These are phyloP conservation scores for Andricus grossulariae DNA, from an alignment of 1,140 invertebrate genomes.

Conservation along the genomic window DNA sequence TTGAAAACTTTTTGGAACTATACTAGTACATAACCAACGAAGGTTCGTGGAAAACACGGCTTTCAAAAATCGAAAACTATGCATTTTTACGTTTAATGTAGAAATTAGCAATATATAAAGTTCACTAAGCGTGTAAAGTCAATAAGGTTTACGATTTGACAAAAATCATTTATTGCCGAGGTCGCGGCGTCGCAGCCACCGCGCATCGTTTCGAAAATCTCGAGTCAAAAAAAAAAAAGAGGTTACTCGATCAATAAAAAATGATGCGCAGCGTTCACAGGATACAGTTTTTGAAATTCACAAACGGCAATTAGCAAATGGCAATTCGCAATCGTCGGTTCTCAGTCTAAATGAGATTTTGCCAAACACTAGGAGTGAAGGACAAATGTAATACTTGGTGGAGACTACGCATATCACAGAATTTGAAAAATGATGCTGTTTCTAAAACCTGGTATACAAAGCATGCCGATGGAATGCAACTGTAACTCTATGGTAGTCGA, in stretches of 20 bases:
- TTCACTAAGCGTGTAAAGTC: conserved; percentile 15
- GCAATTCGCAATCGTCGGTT: neutral
- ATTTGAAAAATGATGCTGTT: conserved; percentile 42
- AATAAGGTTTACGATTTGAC: conserved; percentile 15
- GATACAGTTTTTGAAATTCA: neutral
- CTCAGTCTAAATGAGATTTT: conserved; percentile 30
- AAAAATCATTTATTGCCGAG: conserved; percentile 23
- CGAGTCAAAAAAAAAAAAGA: neutral
- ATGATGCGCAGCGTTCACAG: conserved; percentile 15
- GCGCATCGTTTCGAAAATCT: neutral
- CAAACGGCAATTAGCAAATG: neutral
- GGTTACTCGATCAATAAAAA: neutral
- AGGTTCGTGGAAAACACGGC: conserved; percentile 20
- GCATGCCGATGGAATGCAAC: conserved; percentile 65
- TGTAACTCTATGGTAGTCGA: conserved; percentile 62
- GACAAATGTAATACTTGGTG: conserved; percentile 44
- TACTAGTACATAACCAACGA: neutral
- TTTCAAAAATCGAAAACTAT: conserved; percentile 26
- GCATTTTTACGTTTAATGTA: neutral
- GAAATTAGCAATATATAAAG: conserved; percentile 25
- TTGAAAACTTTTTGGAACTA: neutral
- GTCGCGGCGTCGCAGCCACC: neutral
- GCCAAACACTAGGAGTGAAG: conserved; percentile 34
- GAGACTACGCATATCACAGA: conserved; percentile 37
- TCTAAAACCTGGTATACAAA: conserved; percentile 34